phyloP scores from a whole-genome alignment of 1,140 invertebrate species.

The Lanistes nyassanus region DNA sequence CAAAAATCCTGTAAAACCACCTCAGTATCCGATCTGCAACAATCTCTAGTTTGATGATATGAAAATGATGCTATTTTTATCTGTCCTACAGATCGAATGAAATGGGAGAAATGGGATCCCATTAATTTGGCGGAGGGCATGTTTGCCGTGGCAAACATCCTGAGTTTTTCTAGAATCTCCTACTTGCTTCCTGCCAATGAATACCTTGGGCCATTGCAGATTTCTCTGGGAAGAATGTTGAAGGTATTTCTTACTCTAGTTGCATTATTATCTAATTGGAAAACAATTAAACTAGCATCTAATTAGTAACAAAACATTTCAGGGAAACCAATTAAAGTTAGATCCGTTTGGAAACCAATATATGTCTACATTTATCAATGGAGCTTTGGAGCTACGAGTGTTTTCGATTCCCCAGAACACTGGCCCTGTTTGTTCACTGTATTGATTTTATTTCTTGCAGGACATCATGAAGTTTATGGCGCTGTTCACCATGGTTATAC shows the following conservation, averaged over 20 bases:
- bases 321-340: background rate
- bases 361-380: background rate
- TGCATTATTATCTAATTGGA: background rate
- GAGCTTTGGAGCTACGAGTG: background rate
- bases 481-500: constrained; percentile 51
- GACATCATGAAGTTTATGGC: constrained; percentile 58
- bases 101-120: constrained; percentile 54
- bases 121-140: constrained; percentile 55
- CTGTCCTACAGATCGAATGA: constrained; percentile 53
- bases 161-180: constrained; percentile 61
- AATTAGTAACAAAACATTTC: background rate
- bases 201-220: constrained; percentile 59
- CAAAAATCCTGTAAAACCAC: too few species aligned
- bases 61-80: constrained; percentile 2
- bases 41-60: background rate
- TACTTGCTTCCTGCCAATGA: constrained; percentile 60
- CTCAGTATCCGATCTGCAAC: background rate
- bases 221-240: constrained; percentile 60
- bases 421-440: background rate
- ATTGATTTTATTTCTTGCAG: constrained; percentile 29
- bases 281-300: background rate
- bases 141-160: constrained; percentile 60
- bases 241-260: constrained; percentile 39
- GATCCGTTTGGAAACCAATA: background rate
- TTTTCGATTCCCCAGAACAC: background rate